These are phyloP conservation scores for Nycticebus coucang DNA, from an alignment of 2,113 vertebrate genomes.

Conservation along the genomic window DNA sequence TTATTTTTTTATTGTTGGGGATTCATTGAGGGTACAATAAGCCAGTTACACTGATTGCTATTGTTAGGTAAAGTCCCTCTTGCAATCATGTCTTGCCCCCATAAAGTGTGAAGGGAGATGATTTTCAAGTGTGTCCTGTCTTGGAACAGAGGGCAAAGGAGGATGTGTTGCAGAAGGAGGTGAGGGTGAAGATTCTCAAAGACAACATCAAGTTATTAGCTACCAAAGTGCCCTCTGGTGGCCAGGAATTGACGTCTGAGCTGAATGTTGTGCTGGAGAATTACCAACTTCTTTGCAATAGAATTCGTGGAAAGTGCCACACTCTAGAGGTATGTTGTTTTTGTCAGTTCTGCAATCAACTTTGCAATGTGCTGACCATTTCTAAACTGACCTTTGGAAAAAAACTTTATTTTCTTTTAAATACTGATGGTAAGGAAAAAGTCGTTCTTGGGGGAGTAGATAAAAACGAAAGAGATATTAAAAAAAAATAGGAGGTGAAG, in stretches of 20 bases:
- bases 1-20: no score
- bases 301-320: conserved; percentile 97
- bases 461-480: background rate
- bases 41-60: no score
- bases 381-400: background rate
- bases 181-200: conserved; percentile 98
- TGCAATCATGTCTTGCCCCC: no score
- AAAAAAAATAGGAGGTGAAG: background rate
- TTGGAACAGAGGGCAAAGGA: conserved; percentile 94
- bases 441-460: background rate
- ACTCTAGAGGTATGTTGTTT: conserved; percentile 91
- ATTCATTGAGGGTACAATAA: no score
- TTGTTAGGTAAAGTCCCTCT: no score
- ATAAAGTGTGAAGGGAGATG: background rate
- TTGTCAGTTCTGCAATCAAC: background rate
- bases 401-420: background rate
- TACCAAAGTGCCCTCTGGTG: conserved; percentile 87
- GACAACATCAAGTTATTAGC: conserved; percentile 95
- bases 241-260: conserved; percentile 90
- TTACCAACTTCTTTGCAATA: conserved; percentile 95
- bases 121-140: background rate
- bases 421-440: background rate
- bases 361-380: background rate
- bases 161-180: conserved; percentile 98
- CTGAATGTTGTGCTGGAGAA: conserved; percentile 92